Evolutionary conservation across 2,113 vertebrate genomes (phyloP).

Genomic region (Eolophus roseicapilla): DNA sequence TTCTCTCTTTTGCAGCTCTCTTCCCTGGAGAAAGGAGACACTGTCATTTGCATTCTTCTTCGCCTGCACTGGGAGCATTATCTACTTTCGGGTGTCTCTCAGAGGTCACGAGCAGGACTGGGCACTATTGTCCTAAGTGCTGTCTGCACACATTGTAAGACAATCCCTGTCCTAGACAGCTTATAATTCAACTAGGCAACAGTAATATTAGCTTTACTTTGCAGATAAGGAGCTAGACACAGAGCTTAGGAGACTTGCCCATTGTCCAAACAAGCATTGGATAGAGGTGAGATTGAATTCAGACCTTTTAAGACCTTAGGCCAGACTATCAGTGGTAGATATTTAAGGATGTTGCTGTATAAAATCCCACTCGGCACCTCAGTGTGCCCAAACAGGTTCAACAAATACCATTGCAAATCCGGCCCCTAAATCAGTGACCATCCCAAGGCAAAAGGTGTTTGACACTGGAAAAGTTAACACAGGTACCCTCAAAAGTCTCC

Average conservation of each 20-base stretch:
- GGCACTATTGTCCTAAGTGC: neutral
- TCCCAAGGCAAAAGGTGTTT: neutral
- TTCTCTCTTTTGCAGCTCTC: neutral
- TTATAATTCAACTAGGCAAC: neutral
- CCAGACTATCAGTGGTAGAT: neutral
- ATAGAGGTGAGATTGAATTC: neutral
- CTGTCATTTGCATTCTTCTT: slow-evolving; percentile 13
- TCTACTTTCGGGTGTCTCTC: neutral
- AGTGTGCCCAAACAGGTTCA: neutral
- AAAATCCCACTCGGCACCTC: neutral
- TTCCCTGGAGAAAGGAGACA: neutral
- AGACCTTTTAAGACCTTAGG: neutral
- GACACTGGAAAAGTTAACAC: neutral
- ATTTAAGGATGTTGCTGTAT: neutral
- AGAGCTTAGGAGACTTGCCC: neutral
- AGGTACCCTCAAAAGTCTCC: neutral
- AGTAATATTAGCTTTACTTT: neutral
- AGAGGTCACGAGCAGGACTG: slow-evolving; percentile 1
- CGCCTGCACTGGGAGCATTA: neutral
- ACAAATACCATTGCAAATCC: neutral
- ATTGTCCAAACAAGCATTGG: neutral
- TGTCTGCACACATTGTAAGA: neutral
- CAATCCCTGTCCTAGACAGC: slow-evolving; percentile 31
- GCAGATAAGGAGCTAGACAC: neutral
- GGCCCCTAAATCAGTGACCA: neutral